Conservation (phyloP, 30 jellyfish, hydroid and myxozoan genomes). For the Phacellophora camtschatica region DNA sequence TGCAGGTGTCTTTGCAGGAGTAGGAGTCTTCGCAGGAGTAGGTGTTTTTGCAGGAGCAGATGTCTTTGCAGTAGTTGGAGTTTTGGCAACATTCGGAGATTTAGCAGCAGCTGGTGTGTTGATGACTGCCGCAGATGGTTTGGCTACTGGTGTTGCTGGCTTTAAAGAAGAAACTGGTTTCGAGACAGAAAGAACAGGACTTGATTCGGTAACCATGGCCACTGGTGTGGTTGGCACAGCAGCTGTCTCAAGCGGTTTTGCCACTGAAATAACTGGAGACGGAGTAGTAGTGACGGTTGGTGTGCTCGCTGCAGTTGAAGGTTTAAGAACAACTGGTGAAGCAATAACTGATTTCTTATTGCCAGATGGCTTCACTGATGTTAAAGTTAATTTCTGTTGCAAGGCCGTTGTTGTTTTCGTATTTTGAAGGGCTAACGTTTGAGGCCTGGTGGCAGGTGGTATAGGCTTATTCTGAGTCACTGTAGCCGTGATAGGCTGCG, state of each 20-base stretch:
- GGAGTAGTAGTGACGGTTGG: neutral
- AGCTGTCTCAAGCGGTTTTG: neutral
- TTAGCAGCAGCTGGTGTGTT: slow-evolving; percentile 37
- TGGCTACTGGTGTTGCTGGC: slow-evolving; percentile 47
- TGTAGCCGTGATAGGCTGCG: slow-evolving; percentile 4
- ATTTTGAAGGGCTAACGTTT: slow-evolving; percentile 21
- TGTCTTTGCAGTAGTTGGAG: slow-evolving; percentile 15
- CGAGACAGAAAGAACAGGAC: slow-evolving; percentile 15
- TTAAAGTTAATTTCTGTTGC: slow-evolving; percentile 11
- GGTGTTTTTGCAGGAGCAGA: slow-evolving; percentile 26
- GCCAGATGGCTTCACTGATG: slow-evolving; percentile 1
- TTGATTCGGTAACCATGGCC: slow-evolving; percentile 6
- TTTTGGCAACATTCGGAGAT: slow-evolving; percentile 13
- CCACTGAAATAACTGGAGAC: neutral
- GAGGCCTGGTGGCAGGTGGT: neutral
- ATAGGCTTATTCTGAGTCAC: neutral
- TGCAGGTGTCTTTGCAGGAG: neutral
- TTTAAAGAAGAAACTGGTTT: neutral
- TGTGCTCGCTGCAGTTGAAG: slow-evolving; percentile 19
- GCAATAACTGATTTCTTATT: neutral
- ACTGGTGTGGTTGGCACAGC: neutral
- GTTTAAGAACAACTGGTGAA: slow-evolving; percentile 2
- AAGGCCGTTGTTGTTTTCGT: slow-evolving; percentile 14
- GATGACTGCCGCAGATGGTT: slow-evolving; percentile 40
- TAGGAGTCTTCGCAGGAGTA: neutral